Conservation (phyloP, 2,113 vertebrate genomes). For the Sinocyclocheilus anophthalmus region DNA sequence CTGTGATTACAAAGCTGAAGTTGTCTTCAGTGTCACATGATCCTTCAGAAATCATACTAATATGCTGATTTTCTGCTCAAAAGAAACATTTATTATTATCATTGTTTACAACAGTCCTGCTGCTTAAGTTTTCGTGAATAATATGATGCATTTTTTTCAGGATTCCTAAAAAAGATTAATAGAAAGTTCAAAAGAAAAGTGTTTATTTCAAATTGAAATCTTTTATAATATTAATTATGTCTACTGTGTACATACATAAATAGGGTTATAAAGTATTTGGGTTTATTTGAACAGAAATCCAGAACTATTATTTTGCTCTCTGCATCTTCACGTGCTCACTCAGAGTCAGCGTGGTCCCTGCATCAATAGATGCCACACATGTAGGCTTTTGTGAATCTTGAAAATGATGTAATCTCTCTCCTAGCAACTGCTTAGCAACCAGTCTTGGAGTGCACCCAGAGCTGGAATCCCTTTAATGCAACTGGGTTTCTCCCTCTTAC, state of each 20-base stretch:
- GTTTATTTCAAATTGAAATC: too few species aligned
- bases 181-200: too few species aligned
- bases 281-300: background rate
- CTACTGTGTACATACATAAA: background rate
- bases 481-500: conserved; percentile 4
- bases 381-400: conserved; percentile 23
- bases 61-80: too few species aligned
- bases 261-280: background rate
- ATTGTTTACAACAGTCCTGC: too few species aligned
- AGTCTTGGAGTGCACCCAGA: conserved; percentile 7
- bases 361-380: background rate
- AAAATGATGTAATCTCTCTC: conserved; percentile 30
- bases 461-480: conserved; percentile 38
- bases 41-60: too few species aligned
- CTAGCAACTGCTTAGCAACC: conserved; percentile 38
- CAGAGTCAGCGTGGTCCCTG: background rate
- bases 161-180: too few species aligned
- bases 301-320: background rate
- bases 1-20: too few species aligned
- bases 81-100: too few species aligned
- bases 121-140: too few species aligned
- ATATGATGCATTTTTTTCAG: too few species aligned
- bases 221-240: too few species aligned
- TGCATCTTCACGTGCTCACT: background rate
- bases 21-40: too few species aligned